Base-by-base conservation (phyloP, 2,888 invertebrate species). In the Drosophila mettleri region DNA sequence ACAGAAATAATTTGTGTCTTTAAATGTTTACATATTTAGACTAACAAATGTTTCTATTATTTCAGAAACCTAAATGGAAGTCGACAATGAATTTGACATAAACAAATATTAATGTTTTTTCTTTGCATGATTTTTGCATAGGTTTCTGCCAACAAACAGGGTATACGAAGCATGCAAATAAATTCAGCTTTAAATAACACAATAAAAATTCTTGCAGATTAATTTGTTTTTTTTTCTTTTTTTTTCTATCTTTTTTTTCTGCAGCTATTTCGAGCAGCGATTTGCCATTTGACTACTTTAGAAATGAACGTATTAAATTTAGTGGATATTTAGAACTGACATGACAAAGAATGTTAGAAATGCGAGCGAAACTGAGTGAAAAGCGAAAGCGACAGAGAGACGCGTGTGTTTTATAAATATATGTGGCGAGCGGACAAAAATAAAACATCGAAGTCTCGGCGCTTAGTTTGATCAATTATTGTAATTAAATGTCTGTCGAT, bases 301-400 rank as follows among this genome's bases (percentile, higher is more conserved):
- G 65, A 81, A 85, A 81, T 85, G 69, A 76, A 81, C 64, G 79
- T 71, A 69, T 85, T 82, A 76, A 82, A 85, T 83, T 79, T 81
- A 87, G 83, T 79, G 65, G 71, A 71, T 24, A 70, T 70, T 65
- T 77, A 55, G 48, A 74, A 62, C 74, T 86, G 72, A 82, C 88
- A 88, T 87, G 82, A 71, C 83, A 72, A 86, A 82, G 71, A 74
- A 83, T 88, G 80, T 57, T 46, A 60, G 70, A 74, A 86, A 84
- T 88, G 83, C 88, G 74, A 73, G 49, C 78, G 43, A 43, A 45
- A 34, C 20, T 4, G 52, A 49, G 62, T 62, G 74, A 78, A 78
- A 76, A 76, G 55, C 63, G 74, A 78, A 78, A 80, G 66, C 62
- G 41, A 20, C 24, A 41, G 39, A 53, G 22, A n/a, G 14, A 38